A percentile compares a stretch with the other conserved stretches of the same genome.
These are phyloP conservation scores for Tetropium fuscum DNA, from an alignment of 2,888 invertebrate species.

Conservation along the genomic window DNA sequence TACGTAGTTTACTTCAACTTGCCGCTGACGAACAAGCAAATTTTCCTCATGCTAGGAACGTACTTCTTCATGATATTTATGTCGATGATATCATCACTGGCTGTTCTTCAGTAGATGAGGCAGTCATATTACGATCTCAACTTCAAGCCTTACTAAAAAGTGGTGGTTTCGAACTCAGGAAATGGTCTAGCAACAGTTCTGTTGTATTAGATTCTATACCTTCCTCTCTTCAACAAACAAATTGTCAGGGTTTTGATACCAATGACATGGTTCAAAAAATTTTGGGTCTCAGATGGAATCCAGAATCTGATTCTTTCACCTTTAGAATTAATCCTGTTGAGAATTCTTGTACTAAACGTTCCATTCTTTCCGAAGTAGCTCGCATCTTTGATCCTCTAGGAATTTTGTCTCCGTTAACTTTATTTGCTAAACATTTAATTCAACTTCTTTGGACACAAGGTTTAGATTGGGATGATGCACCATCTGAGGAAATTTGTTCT, in stretches of 20 bases:
- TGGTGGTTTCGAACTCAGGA: slow-evolving; percentile 1
- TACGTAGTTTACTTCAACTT: slow-evolving; percentile 11
- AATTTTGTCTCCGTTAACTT: not conserved
- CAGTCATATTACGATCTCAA: slow-evolving; percentile 1
- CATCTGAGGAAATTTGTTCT: not conserved
- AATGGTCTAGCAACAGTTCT: slow-evolving; percentile 7
- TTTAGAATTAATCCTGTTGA: not conserved
- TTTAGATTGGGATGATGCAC: not conserved
- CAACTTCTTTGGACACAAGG: not conserved
- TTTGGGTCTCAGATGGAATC: not conserved
- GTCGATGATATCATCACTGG: slow-evolving; percentile 16
- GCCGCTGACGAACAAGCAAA: slow-evolving; percentile 3
- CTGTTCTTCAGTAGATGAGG: not conserved
- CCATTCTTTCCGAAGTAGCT: not conserved
- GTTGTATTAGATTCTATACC: not conserved
- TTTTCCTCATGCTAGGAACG: slow-evolving; percentile 6
- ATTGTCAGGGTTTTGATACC: not conserved
- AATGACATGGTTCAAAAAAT: not conserved
- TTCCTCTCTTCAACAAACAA: not conserved
- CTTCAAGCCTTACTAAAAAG: not conserved
- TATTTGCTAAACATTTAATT: not conserved
- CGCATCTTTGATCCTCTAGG: slow-evolving; percentile 5
- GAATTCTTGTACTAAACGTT: slow-evolving; percentile 8
- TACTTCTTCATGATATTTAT: not conserved
- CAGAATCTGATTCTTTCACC: not conserved